These are phyloP conservation scores for Condylura cristata DNA, from an alignment of 2,113 vertebrate genomes.

Conservation along the genomic window DNA sequence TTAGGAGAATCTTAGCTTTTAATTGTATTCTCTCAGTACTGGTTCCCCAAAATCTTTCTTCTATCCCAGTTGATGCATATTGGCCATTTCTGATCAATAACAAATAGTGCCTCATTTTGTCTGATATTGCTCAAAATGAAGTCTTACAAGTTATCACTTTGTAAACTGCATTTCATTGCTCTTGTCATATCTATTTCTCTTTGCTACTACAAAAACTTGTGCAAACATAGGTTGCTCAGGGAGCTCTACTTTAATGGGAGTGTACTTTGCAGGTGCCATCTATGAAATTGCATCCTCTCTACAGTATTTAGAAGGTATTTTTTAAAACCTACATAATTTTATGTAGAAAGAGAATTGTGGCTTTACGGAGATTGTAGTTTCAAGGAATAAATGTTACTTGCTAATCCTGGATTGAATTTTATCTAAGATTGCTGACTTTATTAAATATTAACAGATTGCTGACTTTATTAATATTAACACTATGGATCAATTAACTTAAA, in stretches of 20 bases:
- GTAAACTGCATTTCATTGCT: neutral
- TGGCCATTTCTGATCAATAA: neutral
- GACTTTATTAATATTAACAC: constrained; percentile 48
- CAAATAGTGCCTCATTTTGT: neutral
- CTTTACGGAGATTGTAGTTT: neutral
- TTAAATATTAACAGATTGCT: too few species aligned
- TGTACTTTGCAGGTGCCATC: neutral
- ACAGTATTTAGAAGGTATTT: neutral
- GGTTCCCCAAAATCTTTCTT: neutral
- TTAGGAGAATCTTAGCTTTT: neutral
- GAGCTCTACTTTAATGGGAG: neutral
- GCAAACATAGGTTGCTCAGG: too few species aligned
- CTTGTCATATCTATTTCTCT: neutral
- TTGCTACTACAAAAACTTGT: too few species aligned
- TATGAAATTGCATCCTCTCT: neutral
- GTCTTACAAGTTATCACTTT: neutral
- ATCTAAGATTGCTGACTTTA: constrained; percentile 49
- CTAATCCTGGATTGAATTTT: constrained; percentile 30
- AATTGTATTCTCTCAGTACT: neutral
- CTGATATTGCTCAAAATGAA: neutral
- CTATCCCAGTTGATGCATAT: neutral
- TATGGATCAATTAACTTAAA: constrained; percentile 12
- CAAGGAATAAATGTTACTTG: constrained; percentile 52
- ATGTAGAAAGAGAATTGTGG: neutral
- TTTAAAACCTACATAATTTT: constrained; percentile 4